A percentile compares a stretch with the other conserved stretches of the same genome.
Evolutionary conservation across 2,113 vertebrate species (phyloP).

Genomic region (Puma concolor): DNA sequence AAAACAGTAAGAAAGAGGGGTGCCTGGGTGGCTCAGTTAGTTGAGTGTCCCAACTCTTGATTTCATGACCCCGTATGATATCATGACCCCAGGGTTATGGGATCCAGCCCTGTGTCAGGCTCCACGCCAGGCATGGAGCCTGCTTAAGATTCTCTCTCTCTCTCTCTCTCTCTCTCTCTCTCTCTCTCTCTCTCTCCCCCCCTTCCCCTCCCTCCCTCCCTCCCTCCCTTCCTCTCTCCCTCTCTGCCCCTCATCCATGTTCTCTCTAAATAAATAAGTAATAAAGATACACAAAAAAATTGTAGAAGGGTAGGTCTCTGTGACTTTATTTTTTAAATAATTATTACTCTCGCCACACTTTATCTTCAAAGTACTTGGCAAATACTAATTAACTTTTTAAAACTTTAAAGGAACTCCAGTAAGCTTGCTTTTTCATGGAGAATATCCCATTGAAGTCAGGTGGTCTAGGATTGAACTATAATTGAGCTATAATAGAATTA

Average conservation of each 20-base stretch:
- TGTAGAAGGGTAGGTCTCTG: background rate
- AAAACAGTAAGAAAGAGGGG: background rate
- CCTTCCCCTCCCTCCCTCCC: too few relatives aligned
- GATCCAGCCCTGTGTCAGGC: too few relatives aligned
- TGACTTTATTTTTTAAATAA: constrained; percentile 65
- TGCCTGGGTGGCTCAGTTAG: too few relatives aligned
- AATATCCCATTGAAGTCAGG: constrained; percentile 50
- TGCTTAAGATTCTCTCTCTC: too few relatives aligned
- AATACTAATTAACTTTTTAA: constrained; percentile 69
- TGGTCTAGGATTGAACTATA: constrained; percentile 44
- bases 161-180: too few relatives aligned
- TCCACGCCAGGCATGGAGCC: too few relatives aligned
- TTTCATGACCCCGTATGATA: too few relatives aligned
- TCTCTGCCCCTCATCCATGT: too few relatives aligned
- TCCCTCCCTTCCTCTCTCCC: too few relatives aligned
- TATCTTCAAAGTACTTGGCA: constrained; percentile 55
- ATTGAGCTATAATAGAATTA: constrained; percentile 60
- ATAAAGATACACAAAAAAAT: background rate
- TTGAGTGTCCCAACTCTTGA: too few relatives aligned
- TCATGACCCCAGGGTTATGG: too few relatives aligned
- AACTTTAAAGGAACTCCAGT: constrained; percentile 60
- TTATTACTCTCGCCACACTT: constrained; percentile 59
- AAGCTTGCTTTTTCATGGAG: constrained; percentile 51
- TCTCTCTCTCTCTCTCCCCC: too few relatives aligned
- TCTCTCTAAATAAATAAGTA: background rate